These are phyloP conservation scores for Ophion slaviceki DNA, from an alignment of 2,888 invertebrate genomes.

Conservation along the genomic window DNA sequence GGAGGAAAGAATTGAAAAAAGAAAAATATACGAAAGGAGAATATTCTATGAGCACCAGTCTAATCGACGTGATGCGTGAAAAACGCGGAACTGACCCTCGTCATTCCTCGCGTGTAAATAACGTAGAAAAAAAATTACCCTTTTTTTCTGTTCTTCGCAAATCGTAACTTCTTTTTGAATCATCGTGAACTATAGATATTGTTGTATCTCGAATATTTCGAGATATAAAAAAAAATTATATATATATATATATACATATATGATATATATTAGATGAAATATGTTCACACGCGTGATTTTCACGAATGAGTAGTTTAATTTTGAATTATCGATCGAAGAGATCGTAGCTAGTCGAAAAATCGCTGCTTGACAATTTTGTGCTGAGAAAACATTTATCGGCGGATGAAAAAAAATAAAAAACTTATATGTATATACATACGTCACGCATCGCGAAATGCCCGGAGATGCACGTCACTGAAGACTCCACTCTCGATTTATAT, in stretches of 20 bases:
- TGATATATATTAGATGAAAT: constrained; percentile 59
- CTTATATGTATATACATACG: constrained; percentile 32
- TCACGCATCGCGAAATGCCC: constrained; percentile 21
- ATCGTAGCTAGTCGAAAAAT: constrained; percentile 58
- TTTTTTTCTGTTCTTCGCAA: constrained; percentile 11
- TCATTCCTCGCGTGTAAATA: constrained; percentile 64
- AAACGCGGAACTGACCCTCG: constrained; percentile 58
- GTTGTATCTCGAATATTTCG: constrained; percentile 64
- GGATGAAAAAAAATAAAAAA: neutral
- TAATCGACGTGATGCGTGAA: constrained; percentile 55
- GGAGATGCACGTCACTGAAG: constrained; percentile 26
- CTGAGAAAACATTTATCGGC: constrained; percentile 43
- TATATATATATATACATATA: constrained; percentile 50
- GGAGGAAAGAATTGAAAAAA: neutral
- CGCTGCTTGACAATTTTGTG: constrained; percentile 61
- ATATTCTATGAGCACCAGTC: constrained; percentile 43
- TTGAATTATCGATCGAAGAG: constrained; percentile 52
- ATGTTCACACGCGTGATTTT: constrained; percentile 59
- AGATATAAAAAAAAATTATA: constrained; percentile 53
- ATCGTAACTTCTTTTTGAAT: constrained; percentile 30
- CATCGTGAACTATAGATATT: constrained; percentile 56
- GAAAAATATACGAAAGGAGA: constrained; percentile 28
- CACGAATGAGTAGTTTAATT: constrained; percentile 54
- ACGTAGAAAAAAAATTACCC: constrained; percentile 28
- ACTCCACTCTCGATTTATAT: constrained; percentile 62